Evolutionary conservation across 2,888 invertebrate genomes (phyloP), one percentile per base, ranked within the genome.

Genomic region (Meiosimyza decipiens): DNA sequence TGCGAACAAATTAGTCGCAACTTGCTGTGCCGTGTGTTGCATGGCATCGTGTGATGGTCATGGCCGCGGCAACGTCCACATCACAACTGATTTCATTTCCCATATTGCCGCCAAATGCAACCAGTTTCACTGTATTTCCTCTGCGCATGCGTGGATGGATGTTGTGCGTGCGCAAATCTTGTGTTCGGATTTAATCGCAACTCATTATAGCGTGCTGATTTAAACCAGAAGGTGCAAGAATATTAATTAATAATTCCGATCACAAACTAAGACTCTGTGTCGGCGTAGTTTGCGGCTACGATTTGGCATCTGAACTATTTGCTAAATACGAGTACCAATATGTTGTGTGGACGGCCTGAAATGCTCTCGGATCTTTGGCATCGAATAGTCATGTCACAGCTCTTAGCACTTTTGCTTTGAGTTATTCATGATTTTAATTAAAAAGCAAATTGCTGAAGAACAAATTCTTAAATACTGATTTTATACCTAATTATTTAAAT

Each of bases 171-270:
- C n/a, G 55, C 40, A 33, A 9, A 40, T 33, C 18, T 67, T 57
- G 55, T 16, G 18, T 40, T 16, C 52, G 18, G 40, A 12, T n/a
- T 54, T 57, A 74, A 74, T 82, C 80, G 80, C n/a, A 55, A 22
- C 55, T 11, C 55, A n/a, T 60, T 28, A 28, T n/a, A 62, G 13
- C n/a, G n/a, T 54, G 55, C 49, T 65, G 57, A 63, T 40, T 65
- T 65, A 59, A 65, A 55, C 59, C 55, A 76, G 78, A 80, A 85
- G 86, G 84, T 86, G 85, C 84, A 84, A 85, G 85, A 85, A 86
- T 86, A 85, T 86, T 85, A 86, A 85, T 85, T 86, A 85, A 80
- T 82, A 83, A 85, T 85, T 86, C 83, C 78, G 81, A 82, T 80
- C 83, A 83, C 83, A 83, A 80, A 78, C 82, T 80, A 77, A 73